Evolutionary conservation across 2,113 vertebrate species (phyloP), one percentile per base, ranked within the genome.

Genomic region (Haemorhous mexicanus): DNA sequence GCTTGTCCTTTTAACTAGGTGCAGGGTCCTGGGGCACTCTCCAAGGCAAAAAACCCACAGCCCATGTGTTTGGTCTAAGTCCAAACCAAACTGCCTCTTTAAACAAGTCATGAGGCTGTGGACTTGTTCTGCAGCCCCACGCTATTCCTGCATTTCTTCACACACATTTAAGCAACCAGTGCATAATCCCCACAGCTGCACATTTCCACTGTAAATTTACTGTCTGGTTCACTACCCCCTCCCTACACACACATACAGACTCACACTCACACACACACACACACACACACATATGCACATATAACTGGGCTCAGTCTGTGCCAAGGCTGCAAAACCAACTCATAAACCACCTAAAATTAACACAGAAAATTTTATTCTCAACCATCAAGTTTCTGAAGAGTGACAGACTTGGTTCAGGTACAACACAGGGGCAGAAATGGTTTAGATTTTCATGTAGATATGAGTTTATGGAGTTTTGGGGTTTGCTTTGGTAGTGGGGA

Each of bases 181-280:
- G 44, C 52, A 68, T 82, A 90, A 96, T 96, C 79, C 79, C 53
- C 89, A 72, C 92, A 96, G 85, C 83, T 93, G 92, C 84, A 78
- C 53, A 81, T 87, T 84, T 92, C 72, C 50, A 32, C 77, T 61
- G 35, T 78, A 92, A 90, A 93, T 93, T 92, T 68, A 33, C 76
- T 9, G 10, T 39, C 76, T 89, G 61, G 52, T 70, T 95, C 16
- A 1, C 64, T 74, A 49, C 27, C 19, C 20, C 5, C 30, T 46
- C 33, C 58, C 61, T 63, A 13, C 28, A 47, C 23, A 27, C n/a
- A 17, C 24, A 28, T 41, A 14, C 41, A 41, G 41, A 41, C 41
- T 41, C 59, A 15, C 28, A 35, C 20, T 23, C 30, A 8, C 32
- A 33, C 13, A 4, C 21, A 66, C 28, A 19, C 26, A 17, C 7